A percentile compares a stretch with the other conserved stretches of the same genome.
These are phyloP conservation scores for Clarias batrachus DNA, from an alignment of 2,113 vertebrate genomes.

Conservation along the genomic window DNA sequence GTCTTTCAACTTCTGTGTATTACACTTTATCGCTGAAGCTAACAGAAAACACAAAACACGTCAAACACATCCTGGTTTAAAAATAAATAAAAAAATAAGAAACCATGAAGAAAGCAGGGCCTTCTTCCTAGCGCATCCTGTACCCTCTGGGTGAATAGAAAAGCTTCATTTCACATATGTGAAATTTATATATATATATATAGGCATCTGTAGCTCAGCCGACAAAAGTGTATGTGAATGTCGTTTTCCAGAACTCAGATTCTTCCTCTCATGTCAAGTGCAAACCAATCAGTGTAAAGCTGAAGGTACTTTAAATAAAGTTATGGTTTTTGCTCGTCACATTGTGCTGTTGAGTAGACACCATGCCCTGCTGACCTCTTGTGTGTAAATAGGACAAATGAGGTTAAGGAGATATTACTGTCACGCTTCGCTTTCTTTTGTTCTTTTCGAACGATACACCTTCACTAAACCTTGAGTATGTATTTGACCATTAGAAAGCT, in stretches of 20 bases:
- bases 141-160: conserved; percentile 23
- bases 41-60: conserved; percentile 11
- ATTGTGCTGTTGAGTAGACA: conserved; percentile 47
- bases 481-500: conserved; percentile 35
- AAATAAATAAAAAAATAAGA: not conserved
- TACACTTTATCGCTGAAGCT: conserved; percentile 39
- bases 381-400: conserved; percentile 52
- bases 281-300: conserved; percentile 15
- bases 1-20: conserved; percentile 23
- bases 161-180: conserved; percentile 15
- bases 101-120: conserved; percentile 1
- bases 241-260: conserved; percentile 21
- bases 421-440: conserved; percentile 37
- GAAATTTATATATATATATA: conserved; percentile 4
- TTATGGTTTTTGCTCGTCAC: conserved; percentile 36
- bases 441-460: conserved; percentile 28
- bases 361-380: conserved; percentile 46
- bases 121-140: conserved; percentile 6
- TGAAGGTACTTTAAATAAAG: conserved; percentile 28
- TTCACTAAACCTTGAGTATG: conserved; percentile 24
- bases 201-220: conserved; percentile 15
- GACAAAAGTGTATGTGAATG: not conserved
- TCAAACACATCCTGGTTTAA: conserved; percentile 15
- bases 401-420: conserved; percentile 40
- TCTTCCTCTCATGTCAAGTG: conserved; percentile 30